Conservation (phyloP, 2,888 invertebrate species). For the Acanthosepion pharaonis region DNA sequence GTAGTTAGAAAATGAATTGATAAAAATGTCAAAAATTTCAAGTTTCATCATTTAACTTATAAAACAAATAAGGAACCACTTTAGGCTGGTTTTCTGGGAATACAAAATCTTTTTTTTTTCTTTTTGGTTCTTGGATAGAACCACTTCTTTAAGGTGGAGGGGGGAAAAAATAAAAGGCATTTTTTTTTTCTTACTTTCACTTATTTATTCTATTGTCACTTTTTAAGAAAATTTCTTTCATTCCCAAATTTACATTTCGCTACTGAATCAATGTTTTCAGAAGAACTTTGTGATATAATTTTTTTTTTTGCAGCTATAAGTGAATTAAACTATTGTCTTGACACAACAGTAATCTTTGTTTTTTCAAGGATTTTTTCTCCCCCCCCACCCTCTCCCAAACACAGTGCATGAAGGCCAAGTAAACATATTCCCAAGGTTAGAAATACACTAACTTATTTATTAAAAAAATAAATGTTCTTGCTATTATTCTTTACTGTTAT, state of each 20-base stretch:
- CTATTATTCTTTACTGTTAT: neutral
- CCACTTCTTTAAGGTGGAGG: neutral
- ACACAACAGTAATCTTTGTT: neutral
- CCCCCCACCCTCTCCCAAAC: neutral
- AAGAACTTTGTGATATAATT: neutral
- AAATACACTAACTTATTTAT: neutral
- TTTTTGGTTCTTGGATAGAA: neutral
- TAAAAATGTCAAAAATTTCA: neutral
- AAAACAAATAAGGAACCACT: slow-evolving; percentile 33
- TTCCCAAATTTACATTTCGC: neutral
- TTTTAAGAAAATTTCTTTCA: neutral
- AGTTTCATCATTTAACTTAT: slow-evolving; percentile 10
- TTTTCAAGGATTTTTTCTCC: neutral
- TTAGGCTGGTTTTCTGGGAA: slow-evolving; percentile 33
- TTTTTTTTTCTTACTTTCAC: neutral
- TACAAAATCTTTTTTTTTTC: neutral
- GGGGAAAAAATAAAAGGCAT: neutral
- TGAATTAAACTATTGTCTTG: slow-evolving; percentile 25
- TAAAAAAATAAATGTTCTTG: neutral
- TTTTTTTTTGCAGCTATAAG: neutral
- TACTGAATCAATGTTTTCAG: neutral
- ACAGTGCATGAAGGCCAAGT: neutral
- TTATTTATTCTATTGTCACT: neutral
- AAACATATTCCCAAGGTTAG: neutral
- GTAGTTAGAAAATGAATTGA: neutral